A percentile compares a stretch with the other conserved stretches of the same genome.
These are phyloP conservation scores for Arrhopalites spinosus DNA, from an alignment of 2,888 invertebrate species.

Conservation along the genomic window DNA sequence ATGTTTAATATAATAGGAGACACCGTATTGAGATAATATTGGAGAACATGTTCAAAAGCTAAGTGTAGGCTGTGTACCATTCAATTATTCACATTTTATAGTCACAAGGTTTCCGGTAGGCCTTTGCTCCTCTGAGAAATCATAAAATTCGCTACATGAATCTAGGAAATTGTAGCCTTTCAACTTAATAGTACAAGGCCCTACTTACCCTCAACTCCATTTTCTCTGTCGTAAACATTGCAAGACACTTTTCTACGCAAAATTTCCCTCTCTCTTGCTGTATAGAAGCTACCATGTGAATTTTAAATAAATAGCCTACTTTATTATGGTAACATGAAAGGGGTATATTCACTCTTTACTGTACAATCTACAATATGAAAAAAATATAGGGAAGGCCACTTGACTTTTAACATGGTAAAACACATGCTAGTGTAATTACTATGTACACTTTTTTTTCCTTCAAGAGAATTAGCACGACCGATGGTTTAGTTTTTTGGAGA, in stretches of 20 bases:
- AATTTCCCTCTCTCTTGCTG: neutral
- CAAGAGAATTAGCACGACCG: no score
- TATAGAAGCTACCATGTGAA: neutral
- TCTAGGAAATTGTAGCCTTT: slow-evolving; percentile 30
- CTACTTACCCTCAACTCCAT: neutral
- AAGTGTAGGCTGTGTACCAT: slow-evolving; percentile 21
- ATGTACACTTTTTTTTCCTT: no score
- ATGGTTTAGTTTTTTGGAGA: no score
- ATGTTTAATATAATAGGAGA: no score
- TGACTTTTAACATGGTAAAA: no score
- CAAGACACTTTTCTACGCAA: neutral
- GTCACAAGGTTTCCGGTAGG: slow-evolving; percentile 33
- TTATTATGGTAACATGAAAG: no score
- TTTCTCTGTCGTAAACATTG: slow-evolving; percentile 29
- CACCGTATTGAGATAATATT: no score
- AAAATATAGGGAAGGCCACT: no score
- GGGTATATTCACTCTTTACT: no score
- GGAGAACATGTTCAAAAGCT: no score
- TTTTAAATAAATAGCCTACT: neutral
- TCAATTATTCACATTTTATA: slow-evolving; percentile 33
- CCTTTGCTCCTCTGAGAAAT: slow-evolving; percentile 33
- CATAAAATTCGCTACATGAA: slow-evolving; percentile 36
- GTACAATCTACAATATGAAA: no score
- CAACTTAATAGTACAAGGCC: neutral
- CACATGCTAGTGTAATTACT: no score